phyloP scores from a whole-genome alignment of 2,113 vertebrate species.

The Chamaea fasciata region DNA sequence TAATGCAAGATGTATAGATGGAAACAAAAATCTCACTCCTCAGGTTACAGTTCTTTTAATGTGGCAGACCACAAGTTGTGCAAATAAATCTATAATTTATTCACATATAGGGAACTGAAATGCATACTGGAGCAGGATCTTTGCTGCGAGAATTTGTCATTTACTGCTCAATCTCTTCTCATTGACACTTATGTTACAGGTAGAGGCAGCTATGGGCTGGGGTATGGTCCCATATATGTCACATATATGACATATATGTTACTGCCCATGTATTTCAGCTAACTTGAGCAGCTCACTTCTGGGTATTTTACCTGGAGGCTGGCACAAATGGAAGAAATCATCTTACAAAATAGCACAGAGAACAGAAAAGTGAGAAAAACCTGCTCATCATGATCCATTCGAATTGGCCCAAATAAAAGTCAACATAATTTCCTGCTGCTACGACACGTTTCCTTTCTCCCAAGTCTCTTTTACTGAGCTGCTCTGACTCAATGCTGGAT shows the following conservation, averaged over 20 bases:
- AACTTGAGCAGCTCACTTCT: not conserved
- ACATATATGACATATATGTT: not conserved
- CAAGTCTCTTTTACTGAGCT: no score
- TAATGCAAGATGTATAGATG: not conserved
- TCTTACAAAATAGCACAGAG: not conserved
- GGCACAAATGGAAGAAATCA: not conserved
- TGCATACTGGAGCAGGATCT: not conserved
- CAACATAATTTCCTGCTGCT: not conserved
- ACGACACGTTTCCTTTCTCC: not conserved
- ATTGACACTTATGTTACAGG: not conserved
- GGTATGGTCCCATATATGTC: not conserved
- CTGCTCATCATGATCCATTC: rapidly evolving
- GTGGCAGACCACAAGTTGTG: not conserved
- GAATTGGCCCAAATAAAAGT: not conserved
- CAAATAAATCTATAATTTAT: not conserved
- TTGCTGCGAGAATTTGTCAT: not conserved
- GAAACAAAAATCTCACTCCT: not conserved
- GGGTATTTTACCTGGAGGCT: not conserved
- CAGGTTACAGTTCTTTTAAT: not conserved
- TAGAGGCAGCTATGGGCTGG: rapidly evolving
- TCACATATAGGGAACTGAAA: not conserved
- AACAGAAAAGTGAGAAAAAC: not conserved
- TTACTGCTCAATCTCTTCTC: not conserved
- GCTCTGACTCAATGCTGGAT: not conserved
- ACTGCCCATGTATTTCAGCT: not conserved